Conservation (phyloP, 2,113 vertebrate genomes). For the Tringa solitaria region DNA sequence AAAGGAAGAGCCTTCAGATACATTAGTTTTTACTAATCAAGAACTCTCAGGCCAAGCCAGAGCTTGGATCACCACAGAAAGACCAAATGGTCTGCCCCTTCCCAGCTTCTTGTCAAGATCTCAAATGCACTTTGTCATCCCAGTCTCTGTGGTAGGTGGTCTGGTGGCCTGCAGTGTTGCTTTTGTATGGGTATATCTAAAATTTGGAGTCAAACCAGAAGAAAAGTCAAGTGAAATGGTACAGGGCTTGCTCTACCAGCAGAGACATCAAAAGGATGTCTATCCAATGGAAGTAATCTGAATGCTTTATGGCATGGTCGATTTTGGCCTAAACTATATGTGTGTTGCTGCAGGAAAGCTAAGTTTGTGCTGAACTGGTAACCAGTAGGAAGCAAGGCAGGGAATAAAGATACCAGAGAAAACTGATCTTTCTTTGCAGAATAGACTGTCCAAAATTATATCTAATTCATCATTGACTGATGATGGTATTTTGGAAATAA, state of each 20-base stretch:
- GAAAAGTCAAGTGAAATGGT: background rate
- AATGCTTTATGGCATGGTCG: background rate
- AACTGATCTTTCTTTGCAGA: background rate
- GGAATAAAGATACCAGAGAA: background rate
- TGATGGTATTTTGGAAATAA: background rate
- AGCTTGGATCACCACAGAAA: background rate
- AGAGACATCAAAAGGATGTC: background rate
- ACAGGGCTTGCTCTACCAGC: constrained; percentile 24
- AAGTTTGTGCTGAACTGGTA: background rate
- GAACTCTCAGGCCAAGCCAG: background rate
- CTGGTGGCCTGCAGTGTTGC: background rate
- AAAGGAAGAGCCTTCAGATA: background rate
- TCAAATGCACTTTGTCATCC: background rate
- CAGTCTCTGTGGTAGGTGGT: background rate
- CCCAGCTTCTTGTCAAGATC: background rate
- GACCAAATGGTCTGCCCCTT: background rate
- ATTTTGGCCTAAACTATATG: background rate
- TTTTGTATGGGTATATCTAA: background rate
- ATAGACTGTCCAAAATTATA: background rate
- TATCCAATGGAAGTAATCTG: constrained; percentile 31
- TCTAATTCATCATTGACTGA: rapidly evolving
- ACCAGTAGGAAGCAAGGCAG: background rate
- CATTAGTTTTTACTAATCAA: background rate
- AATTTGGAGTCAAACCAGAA: background rate
- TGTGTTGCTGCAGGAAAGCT: background rate